phyloP scores from a whole-genome alignment of 2,113 vertebrate genomes.

The Oreochromis aureus region DNA sequence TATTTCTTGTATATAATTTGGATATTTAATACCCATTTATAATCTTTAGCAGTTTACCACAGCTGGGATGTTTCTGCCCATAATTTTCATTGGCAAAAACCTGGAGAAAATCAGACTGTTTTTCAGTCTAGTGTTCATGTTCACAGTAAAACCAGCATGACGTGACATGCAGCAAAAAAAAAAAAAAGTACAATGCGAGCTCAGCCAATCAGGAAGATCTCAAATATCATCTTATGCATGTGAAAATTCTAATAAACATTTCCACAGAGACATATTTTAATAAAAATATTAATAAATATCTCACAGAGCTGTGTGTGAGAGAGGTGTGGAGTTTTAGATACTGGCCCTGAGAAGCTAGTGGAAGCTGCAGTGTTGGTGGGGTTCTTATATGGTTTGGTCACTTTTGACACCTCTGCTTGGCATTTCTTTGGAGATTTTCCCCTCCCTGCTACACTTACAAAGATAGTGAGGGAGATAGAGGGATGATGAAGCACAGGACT shows the following conservation, averaged over 20 bases:
- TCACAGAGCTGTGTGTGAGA: not conserved
- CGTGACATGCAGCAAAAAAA: not conserved
- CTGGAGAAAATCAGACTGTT: not conserved
- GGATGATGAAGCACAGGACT: conserved; percentile 16
- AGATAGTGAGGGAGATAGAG: conserved; percentile 10
- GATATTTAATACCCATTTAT: not conserved
- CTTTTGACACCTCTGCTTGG: conserved; percentile 20
- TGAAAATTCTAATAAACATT: not conserved
- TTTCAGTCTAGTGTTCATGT: not conserved
- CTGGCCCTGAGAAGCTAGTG: not conserved
- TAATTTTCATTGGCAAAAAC: not conserved
- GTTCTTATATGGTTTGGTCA: conserved; percentile 1
- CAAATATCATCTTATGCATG: not conserved
- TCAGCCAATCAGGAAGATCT: not conserved
- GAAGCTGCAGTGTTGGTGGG: not conserved
- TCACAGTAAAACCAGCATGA: not conserved
- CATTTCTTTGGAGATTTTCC: conserved; percentile 1
- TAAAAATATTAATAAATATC: not conserved
- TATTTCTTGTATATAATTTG: not conserved
- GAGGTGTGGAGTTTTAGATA: not conserved
- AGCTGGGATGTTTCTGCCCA: not conserved
- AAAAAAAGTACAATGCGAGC: not conserved
- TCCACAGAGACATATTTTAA: not conserved
- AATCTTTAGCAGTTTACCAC: not conserved
- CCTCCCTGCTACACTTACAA: not conserved